A percentile compares a stretch with the other conserved stretches of the same genome.
Evolutionary conservation across 2,888 invertebrate species (phyloP).

Genomic region (Rugalucina vietnamica): DNA sequence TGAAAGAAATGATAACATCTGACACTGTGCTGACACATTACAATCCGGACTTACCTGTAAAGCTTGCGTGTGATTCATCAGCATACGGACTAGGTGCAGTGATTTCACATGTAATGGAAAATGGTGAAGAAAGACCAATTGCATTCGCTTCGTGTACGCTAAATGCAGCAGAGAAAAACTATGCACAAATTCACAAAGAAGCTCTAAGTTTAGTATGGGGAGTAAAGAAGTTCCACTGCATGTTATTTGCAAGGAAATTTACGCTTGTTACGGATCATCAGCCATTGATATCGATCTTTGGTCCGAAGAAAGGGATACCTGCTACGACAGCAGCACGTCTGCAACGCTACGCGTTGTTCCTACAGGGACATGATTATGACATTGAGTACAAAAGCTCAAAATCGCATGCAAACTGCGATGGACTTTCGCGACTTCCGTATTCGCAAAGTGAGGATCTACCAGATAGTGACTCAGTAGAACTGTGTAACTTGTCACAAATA

Average conservation of each 20-base stretch:
- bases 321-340: no score
- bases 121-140: slow-evolving; percentile 15
- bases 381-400: no score
- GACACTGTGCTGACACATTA: no score
- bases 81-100: no score
- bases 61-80: no score
- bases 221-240: not conserved
- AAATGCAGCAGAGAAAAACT: slow-evolving; percentile 9
- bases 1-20: no score
- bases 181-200: slow-evolving; percentile 33
- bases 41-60: no score
- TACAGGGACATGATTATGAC: no score
- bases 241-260: not conserved
- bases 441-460: not conserved
- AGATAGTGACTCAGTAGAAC: not conserved
- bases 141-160: not conserved
- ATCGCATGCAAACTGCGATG: no score
- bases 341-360: not conserved
- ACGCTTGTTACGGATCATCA: not conserved
- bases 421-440: no score
- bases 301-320: slow-evolving; percentile 11
- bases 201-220: not conserved
- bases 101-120: slow-evolving; percentile 42
- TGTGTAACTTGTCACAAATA: no score
- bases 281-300: not conserved